phyloP scores from a whole-genome alignment of 2,888 invertebrate species.

The Tetragnatha montana region DNA sequence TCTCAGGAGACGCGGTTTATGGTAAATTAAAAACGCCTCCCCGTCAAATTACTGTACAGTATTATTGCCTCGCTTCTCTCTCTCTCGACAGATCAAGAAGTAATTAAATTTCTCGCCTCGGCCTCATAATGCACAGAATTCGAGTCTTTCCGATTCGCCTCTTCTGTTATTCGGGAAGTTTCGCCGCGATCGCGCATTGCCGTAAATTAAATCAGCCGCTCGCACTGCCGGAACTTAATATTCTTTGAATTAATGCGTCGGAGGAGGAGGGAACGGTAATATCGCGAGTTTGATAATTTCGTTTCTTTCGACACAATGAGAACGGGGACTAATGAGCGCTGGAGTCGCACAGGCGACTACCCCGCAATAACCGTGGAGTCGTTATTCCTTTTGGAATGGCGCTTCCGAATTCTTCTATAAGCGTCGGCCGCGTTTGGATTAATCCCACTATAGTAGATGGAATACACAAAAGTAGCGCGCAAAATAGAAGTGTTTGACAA shows the following conservation, averaged over 20 bases:
- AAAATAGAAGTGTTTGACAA: too few relatives aligned
- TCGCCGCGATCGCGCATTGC: slow-evolving; percentile 46
- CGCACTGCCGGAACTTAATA: slow-evolving; percentile 53
- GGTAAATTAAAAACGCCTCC: slow-evolving; percentile 55
- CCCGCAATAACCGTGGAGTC: too few relatives aligned
- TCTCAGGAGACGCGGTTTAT: slow-evolving; percentile 47
- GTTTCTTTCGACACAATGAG: not conserved
- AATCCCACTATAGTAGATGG: too few relatives aligned
- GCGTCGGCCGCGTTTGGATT: too few relatives aligned
- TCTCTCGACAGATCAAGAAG: slow-evolving; percentile 32
- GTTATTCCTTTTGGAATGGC: too few relatives aligned
- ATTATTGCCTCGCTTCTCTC: not conserved
- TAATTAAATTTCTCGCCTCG: slow-evolving; percentile 66
- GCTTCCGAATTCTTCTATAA: too few relatives aligned
- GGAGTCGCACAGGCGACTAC: not conserved
- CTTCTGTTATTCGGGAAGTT: slow-evolving; percentile 57
- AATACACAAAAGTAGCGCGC: too few relatives aligned
- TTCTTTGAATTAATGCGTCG: slow-evolving; percentile 56
- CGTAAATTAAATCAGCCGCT: slow-evolving; percentile 48
- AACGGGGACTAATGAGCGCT: not conserved
- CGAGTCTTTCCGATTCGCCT: slow-evolving; percentile 34
- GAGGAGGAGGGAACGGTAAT: slow-evolving; percentile 3
- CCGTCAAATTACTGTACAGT: slow-evolving; percentile 34
- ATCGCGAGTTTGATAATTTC: not conserved
- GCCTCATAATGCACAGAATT: slow-evolving; percentile 45